Evolutionary conservation across 2,888 invertebrate genomes (phyloP), one percentile per base, ranked within the genome.

Genomic region (Trilocha varians): DNA sequence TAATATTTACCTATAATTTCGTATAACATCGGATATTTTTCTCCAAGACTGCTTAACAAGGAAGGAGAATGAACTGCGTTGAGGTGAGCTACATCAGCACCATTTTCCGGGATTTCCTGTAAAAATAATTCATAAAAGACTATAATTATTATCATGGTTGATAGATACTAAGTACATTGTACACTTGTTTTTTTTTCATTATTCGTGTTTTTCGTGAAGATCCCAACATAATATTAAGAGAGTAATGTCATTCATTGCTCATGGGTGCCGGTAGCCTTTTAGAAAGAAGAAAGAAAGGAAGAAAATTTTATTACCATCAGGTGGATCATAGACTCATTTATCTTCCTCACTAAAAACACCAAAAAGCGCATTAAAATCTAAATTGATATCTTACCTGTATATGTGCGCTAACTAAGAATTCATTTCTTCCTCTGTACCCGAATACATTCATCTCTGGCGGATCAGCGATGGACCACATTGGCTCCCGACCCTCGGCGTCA

Each of bases 41-140:
- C 65, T 0, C 74, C 83, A 1, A 76, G 40, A 2, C 46, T 49
- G 0, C 73, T 62, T 16, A 92, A 44, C n/a, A 89, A 36, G 0
- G 85, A 87, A 0, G 90, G 87, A 0, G 89, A 88, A 55, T 97
- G 97, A 0, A 97, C 89, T 0, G 92, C 90, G 40, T 88, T 88
- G 15, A 97, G 83, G 64, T 97, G 97, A 0, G 93, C 91, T 1
- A 93, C 87, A 59, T 97, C 96, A 0, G 95, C 93, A 0, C 95
- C 96, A 58, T 97, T 97, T 66, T 96, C 96, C 0, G 96, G 95
- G 33, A 96, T 93, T 58, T 97, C 96, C 93, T 94, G 76, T 0
- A 53, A 52, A 15, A 38, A 32, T 13, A 1, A 33, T 2, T 2
- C 6, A 25, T 6, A 18, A 1, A 18, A 18, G 5, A 8, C 18